These are phyloP conservation scores for Geodia barretti DNA, from an alignment of 37 sponge, comb jelly and placozoan genomes.

Conservation along the genomic window DNA sequence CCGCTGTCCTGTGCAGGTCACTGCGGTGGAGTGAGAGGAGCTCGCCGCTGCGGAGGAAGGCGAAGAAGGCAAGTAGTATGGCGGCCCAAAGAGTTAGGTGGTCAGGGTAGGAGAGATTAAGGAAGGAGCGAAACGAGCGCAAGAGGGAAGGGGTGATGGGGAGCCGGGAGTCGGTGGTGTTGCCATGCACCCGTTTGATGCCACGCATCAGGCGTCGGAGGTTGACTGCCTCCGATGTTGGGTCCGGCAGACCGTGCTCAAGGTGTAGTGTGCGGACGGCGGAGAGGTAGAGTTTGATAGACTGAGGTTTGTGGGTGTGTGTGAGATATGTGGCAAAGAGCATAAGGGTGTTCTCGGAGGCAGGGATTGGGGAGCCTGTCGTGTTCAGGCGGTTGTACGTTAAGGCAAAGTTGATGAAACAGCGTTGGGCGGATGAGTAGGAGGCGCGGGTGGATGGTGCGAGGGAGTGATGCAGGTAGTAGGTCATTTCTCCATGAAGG, in stretches of 20 bases:
- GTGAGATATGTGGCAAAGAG: slow-evolving; percentile 5
- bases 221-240: not conserved
- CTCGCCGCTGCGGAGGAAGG: not conserved
- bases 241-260: slow-evolving; percentile 9
- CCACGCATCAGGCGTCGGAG: slow-evolving; percentile 1
- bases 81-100: slow-evolving; percentile 10
- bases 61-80: slow-evolving; percentile 13
- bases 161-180: not conserved
- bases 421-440: not conserved
- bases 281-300: slow-evolving; percentile 1
- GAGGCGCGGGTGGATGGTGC: slow-evolving; percentile 1
- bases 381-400: not conserved
- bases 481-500: not conserved
- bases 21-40: not conserved
- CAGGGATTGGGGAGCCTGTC: not conserved
- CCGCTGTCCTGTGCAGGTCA: too few relatives aligned
- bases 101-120: not conserved
- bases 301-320: not conserved
- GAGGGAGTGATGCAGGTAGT: not conserved
- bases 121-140: not conserved
- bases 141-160: not conserved
- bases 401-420: not conserved
- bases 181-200: not conserved
- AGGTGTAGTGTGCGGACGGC: slow-evolving; percentile 12
- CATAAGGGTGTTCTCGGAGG: slow-evolving; percentile 1